Percentiles rank a stretch among this genome's conserved stretches.
Evolutionary conservation across 2,888 invertebrate species (phyloP).

Genomic region (Abscondita cerata): DNA sequence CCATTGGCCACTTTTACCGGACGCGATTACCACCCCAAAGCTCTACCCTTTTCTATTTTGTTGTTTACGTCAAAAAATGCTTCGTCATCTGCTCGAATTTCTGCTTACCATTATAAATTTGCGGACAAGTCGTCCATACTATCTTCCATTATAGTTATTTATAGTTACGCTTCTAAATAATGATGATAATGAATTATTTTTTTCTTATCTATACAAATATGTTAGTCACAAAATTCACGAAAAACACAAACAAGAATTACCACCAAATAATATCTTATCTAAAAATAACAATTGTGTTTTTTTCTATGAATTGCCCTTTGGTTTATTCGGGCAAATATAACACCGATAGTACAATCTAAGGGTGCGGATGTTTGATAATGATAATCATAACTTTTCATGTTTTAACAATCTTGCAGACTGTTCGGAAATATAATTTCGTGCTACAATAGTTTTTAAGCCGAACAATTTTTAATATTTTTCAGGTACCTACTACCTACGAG

Average conservation of each 20-base stretch:
- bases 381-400: neutral
- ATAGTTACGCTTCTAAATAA: neutral
- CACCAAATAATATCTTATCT: conserved; percentile 54
- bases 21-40: conserved; percentile 51
- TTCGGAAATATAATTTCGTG: too few species aligned
- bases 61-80: conserved; percentile 46
- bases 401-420: too few species aligned
- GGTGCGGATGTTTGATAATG: conserved; percentile 46
- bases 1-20: conserved; percentile 50
- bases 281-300: conserved; percentile 56
- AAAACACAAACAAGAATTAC: conserved; percentile 22
- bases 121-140: conserved; percentile 8
- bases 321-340: conserved; percentile 54
- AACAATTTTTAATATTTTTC: conserved; percentile 10
- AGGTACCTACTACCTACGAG: conserved; percentile 19
- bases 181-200: neutral
- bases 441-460: too few species aligned
- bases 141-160: conserved; percentile 2
- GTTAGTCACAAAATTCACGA: conserved; percentile 9
- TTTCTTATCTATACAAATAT: conserved; percentile 10
- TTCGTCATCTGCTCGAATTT: conserved; percentile 40
- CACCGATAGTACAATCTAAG: conserved; percentile 42
- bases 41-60: conserved; percentile 50
- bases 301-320: conserved; percentile 55
- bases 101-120: conserved; percentile 18